Percentiles rank a stretch among this genome's conserved stretches.
phyloP scores from a whole-genome alignment of 2,797 vertebrate species.

The Hippopotamyrus pictus region DNA sequence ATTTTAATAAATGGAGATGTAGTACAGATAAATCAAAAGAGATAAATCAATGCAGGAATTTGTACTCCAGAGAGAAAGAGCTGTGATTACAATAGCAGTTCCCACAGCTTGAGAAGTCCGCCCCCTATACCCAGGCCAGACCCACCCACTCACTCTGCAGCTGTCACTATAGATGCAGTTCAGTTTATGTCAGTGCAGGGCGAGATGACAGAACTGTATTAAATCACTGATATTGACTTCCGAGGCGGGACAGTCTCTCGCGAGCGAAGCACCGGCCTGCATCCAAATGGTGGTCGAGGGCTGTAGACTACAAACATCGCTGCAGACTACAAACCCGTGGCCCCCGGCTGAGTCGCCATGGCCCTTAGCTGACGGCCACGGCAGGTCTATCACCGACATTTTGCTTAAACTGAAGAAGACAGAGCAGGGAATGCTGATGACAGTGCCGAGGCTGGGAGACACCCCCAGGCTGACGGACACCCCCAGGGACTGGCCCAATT shows the following conservation, averaged over 20 bases:
- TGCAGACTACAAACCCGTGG: neutral
- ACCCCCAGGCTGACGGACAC: neutral
- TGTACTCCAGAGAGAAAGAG: neutral
- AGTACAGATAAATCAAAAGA: neutral
- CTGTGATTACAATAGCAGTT: neutral
- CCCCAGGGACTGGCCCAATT: neutral
- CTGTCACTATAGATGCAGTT: neutral
- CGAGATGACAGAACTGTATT: neutral
- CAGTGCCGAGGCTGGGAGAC: neutral
- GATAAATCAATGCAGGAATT: neutral
- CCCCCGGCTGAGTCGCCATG: neutral
- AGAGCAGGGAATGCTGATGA: neutral
- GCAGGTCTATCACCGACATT: neutral
- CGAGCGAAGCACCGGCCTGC: neutral
- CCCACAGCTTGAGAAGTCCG: neutral
- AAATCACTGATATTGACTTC: neutral
- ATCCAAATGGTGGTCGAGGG: conserved; percentile 24
- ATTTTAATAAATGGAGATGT: neutral
- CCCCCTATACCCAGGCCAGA: neutral
- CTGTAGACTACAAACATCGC: conserved; percentile 33
- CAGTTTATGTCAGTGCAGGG: neutral
- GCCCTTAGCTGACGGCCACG: neutral
- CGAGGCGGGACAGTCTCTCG: neutral
- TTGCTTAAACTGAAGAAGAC: neutral
- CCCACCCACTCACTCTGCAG: neutral